Evolutionary conservation across 2,888 invertebrate genomes (phyloP).

Genomic region (Oligia fasciuncula): DNA sequence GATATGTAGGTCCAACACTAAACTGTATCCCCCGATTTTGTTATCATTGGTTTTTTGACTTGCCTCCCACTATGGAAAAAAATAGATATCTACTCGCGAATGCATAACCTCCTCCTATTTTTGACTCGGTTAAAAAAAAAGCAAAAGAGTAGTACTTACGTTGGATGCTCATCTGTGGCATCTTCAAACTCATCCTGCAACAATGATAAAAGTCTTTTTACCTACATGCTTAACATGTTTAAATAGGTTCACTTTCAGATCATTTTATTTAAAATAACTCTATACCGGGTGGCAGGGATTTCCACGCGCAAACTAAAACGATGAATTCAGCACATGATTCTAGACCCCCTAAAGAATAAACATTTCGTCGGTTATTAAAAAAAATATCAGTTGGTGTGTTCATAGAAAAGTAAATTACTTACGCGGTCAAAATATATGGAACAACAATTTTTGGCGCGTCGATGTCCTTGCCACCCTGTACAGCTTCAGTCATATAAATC

Average conservation of each 20-base stretch:
- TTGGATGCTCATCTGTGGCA: slow-evolving; percentile 74
- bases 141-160: slow-evolving; percentile 68
- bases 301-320: background rate
- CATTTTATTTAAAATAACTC: background rate
- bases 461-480: no score
- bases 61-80: background rate
- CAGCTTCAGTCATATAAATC: background rate
- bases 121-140: background rate
- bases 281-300: background rate
- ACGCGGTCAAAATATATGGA: background rate
- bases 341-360: background rate
- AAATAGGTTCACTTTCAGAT: background rate
- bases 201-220: slow-evolving; percentile 11
- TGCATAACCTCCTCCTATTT: background rate
- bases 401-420: background rate
- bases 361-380: background rate
- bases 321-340: background rate
- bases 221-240: background rate
- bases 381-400: background rate
- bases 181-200: slow-evolving; percentile 81
- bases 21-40: no score
- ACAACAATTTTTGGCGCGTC: background rate
- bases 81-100: background rate
- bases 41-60: no score
- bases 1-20: no score